Base-by-base conservation (phyloP, 2,113 vertebrate genomes). In the Stercorarius parasiticus region DNA sequence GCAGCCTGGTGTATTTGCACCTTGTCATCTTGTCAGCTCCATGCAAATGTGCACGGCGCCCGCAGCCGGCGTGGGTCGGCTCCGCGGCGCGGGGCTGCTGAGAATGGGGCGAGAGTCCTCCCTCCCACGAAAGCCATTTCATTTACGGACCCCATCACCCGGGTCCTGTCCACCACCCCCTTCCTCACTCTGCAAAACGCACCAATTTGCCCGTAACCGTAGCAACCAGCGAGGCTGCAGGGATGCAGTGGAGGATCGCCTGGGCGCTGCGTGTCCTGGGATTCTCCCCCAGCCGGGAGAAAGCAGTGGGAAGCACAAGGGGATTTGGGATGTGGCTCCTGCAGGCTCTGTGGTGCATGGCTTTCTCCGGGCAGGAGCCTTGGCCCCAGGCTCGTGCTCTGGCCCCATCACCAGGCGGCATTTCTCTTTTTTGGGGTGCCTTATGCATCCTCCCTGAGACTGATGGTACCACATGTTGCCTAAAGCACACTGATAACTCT, bases 21-120 rank as follows among this genome's bases (percentile, higher is more conserved):
- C 95, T 94, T 97, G 97, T 94, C 93, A 95, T 96, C 94, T 95
- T 91, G 92, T 91, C 93, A 97, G 88, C 90, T 94, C 90, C 83
- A 94, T 93, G 95, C 88, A 88, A 94, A 95, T 97, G 47, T 61
- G 76, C 79, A 5, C 36, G 61, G 92, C 49, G 19, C 74, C 62
- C 12, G 16, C 86, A 82, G 94, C 80, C 49, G 16, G 59, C 27
- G 10, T 61, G 77, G 96, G 81, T 72, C 30, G 10, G 84, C 89
- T 94, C 93, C 18, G 86, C 3, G 11, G 71, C 4, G 1, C 9
- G 2, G 71, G 76, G 93, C 67, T 83, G 86, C 72, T 0, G 71
- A 62, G 83, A 62, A 59, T 59, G 2, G 4, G 67, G 58, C 6
- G 4, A 89, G 2, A 11, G 70, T 59, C 74, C 78, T 77, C 77